Base-by-base conservation (phyloP, 64 coral and sea anemone genomes). In the Cladopsammia gracilis region DNA sequence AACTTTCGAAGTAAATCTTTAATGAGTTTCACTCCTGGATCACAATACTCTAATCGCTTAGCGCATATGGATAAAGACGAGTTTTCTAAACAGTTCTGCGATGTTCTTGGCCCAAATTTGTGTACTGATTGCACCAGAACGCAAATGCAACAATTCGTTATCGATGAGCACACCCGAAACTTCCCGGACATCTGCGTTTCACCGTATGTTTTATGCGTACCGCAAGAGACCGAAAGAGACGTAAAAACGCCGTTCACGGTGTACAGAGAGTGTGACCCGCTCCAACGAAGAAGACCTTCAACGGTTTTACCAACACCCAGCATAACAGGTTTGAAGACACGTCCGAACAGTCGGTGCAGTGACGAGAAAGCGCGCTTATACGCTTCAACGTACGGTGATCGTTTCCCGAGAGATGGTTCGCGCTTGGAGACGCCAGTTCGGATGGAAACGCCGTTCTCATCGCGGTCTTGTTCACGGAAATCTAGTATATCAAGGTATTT, bases 101-200 rank as follows among this genome's bases (percentile, higher is more conserved):
- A 92, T 84, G 79, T 92, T 5, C 89, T 92, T 24, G 89, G 89
- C 10, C 89, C 89, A 45, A 24, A 16, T 14, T 57, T 92, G 53
- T 92, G 89, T 25, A 16, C 77, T 20, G 67, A 84, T 13, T 92
- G 89, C 65, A 92, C 58, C 16, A 74, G 70, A 70, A 46, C 77
- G 4, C 78, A 80, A 57, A 84, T 82, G 70, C 64, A 84, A 25
- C 78, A 85, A 49, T 67, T 23, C 43, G 79, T 74, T 50, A 61
- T 92, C 43, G 51, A 85, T 11, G 89, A 92, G 22, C 6, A 60
- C 2, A 59, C 56, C 47, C 62, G 67, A 73, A 75, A 52, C 15
- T 92, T 92, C 64, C 89, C 89, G 1, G 78, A 92, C 57, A 92
- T 92, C 25, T 83, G 62, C 71, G 89, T 92, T 0, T 92, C 89